phyloP scores from a whole-genome alignment of 2,113 vertebrate genomes.

The Eidolon helvum region DNA sequence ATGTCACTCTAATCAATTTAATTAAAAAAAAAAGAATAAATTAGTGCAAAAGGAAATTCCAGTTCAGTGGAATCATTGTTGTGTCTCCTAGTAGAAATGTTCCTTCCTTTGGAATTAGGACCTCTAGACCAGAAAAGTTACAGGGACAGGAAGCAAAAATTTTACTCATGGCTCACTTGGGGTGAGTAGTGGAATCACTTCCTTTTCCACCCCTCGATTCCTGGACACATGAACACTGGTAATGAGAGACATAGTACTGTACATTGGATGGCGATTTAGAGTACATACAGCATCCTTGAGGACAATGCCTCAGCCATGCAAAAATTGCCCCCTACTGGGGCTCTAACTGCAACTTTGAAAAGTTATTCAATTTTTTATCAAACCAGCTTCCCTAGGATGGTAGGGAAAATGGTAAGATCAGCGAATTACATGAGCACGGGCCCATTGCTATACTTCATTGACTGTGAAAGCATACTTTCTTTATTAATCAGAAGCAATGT shows the following conservation, averaged over 20 bases:
- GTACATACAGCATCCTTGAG: background rate
- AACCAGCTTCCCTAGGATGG: background rate
- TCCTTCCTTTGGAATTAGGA: background rate
- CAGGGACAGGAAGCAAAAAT: background rate
- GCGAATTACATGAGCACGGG: background rate
- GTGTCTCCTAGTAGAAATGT: background rate
- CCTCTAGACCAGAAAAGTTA: background rate
- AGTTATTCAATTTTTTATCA: background rate
- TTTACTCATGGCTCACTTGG: background rate
- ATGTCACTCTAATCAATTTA: too few species aligned
- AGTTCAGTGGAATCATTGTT: background rate
- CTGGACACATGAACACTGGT: background rate
- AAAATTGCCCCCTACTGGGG: background rate
- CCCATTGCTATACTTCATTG: background rate
- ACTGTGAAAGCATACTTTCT: too few species aligned
- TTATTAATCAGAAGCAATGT: background rate
- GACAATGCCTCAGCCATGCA: background rate
- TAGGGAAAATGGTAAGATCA: background rate
- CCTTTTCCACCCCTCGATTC: background rate
- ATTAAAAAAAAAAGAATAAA: too few species aligned
- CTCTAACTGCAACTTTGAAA: background rate
- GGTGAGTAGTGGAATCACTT: background rate
- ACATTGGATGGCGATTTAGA: background rate
- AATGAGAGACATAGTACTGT: background rate
- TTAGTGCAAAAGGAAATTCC: background rate